Conservation (phyloP, 1,140 invertebrate genomes). For the Zaprionus capensis region DNA sequence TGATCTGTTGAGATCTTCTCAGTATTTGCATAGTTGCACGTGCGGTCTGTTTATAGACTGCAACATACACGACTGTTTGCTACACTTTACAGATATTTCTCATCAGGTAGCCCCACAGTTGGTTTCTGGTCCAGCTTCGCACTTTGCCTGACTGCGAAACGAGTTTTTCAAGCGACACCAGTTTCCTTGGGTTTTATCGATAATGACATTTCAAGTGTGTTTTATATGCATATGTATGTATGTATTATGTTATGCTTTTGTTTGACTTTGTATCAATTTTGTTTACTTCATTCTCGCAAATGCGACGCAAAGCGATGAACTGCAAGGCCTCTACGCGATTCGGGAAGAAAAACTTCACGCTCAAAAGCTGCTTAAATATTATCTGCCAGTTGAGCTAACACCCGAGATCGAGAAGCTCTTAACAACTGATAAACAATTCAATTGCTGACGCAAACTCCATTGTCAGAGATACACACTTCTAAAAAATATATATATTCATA, state of each 20-base stretch:
- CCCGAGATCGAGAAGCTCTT: neutral
- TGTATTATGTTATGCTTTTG: neutral
- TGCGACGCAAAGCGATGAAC: neutral
- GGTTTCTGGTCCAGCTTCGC: conserved; percentile 48
- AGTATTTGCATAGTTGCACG: conserved; percentile 44
- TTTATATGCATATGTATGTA: neutral
- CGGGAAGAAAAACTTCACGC: neutral
- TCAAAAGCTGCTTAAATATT: neutral
- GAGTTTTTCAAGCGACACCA: conserved; percentile 61
- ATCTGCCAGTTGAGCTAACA: neutral
- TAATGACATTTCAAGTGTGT: conserved; percentile 16
- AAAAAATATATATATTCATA: neutral
- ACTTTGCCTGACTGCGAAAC: conserved; percentile 44
- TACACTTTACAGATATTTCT: neutral
- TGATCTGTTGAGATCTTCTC: neutral
- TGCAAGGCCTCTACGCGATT: neutral
- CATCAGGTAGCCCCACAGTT: neutral
- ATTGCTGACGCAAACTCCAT: neutral
- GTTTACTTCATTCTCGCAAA: conserved; percentile 3
- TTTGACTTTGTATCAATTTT: conserved; percentile 9
- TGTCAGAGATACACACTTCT: too few relatives aligned
- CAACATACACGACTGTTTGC: neutral
- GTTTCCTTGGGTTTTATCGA: conserved; percentile 48
- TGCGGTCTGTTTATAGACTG: conserved; percentile 24
- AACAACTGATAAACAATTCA: neutral